These are phyloP conservation scores for Himalopsyche phryganea DNA, from an alignment of 1,140 invertebrate genomes.

Conservation along the genomic window DNA sequence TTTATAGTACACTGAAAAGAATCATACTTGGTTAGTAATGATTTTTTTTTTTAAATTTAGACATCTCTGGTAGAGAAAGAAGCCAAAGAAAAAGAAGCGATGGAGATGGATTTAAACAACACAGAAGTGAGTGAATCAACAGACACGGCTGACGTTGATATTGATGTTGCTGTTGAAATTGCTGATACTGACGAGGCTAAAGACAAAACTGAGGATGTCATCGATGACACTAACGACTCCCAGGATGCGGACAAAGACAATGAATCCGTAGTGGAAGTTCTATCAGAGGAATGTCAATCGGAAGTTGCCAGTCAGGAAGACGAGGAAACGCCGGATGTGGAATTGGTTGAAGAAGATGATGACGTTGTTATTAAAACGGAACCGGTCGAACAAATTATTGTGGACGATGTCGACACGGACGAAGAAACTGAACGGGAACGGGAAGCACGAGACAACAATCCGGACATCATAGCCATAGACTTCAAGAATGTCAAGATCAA, in stretches of 20 bases:
- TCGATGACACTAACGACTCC: constrained; percentile 35
- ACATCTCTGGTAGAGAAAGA: constrained; percentile 41
- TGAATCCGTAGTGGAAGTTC: constrained; percentile 54
- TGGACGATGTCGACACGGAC: constrained; percentile 52
- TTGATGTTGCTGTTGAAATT: constrained; percentile 1
- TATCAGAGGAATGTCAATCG: constrained; percentile 36
- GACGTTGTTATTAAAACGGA: constrained; percentile 58
- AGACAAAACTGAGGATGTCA: constrained; percentile 38
- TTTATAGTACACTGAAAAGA: too few species aligned
- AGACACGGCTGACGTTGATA: constrained; percentile 36
- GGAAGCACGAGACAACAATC: constrained; percentile 44
- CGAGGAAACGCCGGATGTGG: constrained; percentile 30
- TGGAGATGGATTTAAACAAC: neutral
- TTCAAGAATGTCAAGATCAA: constrained; percentile 56
- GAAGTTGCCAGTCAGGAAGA: constrained; percentile 19
- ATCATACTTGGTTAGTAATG: too few species aligned
- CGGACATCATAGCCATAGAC: constrained; percentile 43
- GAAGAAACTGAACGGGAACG: constrained; percentile 43
- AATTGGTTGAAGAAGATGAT: constrained; percentile 47
- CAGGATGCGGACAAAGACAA: constrained; percentile 50
- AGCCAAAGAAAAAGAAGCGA: neutral
- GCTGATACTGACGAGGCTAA: constrained; percentile 38
- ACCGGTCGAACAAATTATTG: constrained; percentile 50
- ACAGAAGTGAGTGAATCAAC: constrained; percentile 5
- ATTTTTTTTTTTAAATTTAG: constrained; percentile 8